Conservation (phyloP, 1,140 invertebrate species). For the Lordiphosa stackelbergi region DNA sequence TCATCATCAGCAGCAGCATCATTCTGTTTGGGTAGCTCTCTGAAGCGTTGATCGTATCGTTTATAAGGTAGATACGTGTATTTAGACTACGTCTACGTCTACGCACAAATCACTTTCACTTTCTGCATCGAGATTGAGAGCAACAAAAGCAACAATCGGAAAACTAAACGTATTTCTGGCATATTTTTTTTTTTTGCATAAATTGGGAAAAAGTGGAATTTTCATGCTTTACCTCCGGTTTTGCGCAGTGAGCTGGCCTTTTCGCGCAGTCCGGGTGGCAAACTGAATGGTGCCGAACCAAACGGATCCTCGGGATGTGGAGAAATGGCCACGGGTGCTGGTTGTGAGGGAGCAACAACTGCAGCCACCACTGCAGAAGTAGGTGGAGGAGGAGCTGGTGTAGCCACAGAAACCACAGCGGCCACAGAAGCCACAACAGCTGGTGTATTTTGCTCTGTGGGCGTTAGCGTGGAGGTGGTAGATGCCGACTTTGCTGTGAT, state of each 20-base stretch:
- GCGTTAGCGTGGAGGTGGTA: slow-evolving; percentile 71
- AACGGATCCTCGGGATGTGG: slow-evolving; percentile 84
- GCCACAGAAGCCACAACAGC: slow-evolving; percentile 3
- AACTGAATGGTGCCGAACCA: slow-evolving; percentile 87
- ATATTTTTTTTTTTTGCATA: slow-evolving; percentile 17
- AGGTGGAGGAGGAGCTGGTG: neutral
- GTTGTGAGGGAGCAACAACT: neutral
- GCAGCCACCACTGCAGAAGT: slow-evolving; percentile 6
- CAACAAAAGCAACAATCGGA: slow-evolving; percentile 74
- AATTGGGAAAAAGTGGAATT: slow-evolving; percentile 55
- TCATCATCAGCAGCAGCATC: neutral
- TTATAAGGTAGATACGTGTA: slow-evolving; percentile 53
- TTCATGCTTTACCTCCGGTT: slow-evolving; percentile 83
- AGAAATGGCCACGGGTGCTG: slow-evolving; percentile 22
- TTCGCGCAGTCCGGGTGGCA: slow-evolving; percentile 81
- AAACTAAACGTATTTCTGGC: slow-evolving; percentile 73
- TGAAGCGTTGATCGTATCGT: slow-evolving; percentile 37
- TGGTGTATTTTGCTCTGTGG: slow-evolving; percentile 58
- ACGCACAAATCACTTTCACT: slow-evolving; percentile 71
- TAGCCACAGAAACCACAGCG: slow-evolving; percentile 69
- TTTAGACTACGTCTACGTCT: slow-evolving; percentile 73
- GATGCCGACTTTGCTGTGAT: slow-evolving; percentile 75
- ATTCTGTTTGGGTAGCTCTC: slow-evolving; percentile 11
- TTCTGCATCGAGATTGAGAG: slow-evolving; percentile 73
- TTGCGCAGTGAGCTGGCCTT: slow-evolving; percentile 79